Conservation (phyloP, 2,888 invertebrate species). For the Cantharis rustica region DNA sequence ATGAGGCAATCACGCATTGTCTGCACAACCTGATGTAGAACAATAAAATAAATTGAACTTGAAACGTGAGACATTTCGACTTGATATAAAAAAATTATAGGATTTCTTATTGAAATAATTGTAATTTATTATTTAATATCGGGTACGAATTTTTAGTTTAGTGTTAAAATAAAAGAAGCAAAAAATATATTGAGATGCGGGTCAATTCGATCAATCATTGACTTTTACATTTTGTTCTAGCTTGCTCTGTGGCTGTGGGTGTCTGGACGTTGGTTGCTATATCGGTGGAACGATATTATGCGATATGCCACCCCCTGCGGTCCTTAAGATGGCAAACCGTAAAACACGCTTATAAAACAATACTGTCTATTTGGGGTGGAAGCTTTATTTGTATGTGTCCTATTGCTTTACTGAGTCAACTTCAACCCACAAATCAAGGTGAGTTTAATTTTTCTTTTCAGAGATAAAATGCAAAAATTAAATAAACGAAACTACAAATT, state of each 20-base stretch:
- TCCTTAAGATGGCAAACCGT: constrained; percentile 78
- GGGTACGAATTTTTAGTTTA: background rate
- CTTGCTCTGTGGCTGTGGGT: constrained; percentile 74
- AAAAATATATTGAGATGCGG: background rate
- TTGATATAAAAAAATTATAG: background rate
- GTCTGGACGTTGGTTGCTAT: constrained; percentile 81
- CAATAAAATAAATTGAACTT: constrained; percentile 9
- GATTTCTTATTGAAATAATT: background rate
- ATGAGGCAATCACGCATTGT: constrained; percentile 10
- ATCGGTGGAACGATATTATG: constrained; percentile 78
- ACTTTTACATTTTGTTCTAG: constrained; percentile 56
- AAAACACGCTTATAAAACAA: constrained; percentile 74
- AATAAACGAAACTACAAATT: background rate
- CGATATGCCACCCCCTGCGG: constrained; percentile 76
- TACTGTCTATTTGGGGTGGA: constrained; percentile 67
- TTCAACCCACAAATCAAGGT: constrained; percentile 60
- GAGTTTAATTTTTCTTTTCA: constrained; percentile 12
- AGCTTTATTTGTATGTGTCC: constrained; percentile 70
- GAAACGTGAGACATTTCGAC: constrained; percentile 6
- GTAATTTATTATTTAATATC: background rate
- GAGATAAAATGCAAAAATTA: background rate
- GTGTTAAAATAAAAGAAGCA: background rate
- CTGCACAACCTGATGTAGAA: constrained; percentile 4
- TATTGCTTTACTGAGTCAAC: constrained; percentile 63
- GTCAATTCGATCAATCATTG: background rate